phyloP scores from a whole-genome alignment of 2,888 invertebrate species.

The Calameuta pallipes region DNA sequence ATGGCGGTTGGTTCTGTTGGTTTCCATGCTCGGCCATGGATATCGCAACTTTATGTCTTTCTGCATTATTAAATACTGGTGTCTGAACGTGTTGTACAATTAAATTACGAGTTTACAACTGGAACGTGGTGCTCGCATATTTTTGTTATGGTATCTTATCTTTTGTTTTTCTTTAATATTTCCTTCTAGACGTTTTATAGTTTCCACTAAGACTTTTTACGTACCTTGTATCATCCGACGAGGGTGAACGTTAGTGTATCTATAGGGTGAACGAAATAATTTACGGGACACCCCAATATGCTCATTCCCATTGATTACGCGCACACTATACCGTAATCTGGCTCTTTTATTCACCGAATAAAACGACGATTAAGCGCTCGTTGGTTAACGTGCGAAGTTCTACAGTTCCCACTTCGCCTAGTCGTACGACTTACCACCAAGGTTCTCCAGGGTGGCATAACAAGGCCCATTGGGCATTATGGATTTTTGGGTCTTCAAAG shows the following conservation, averaged over 20 bases:
- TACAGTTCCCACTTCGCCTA: slow-evolving; percentile 21
- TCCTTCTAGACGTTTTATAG: background rate
- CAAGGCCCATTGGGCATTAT: slow-evolving; percentile 2
- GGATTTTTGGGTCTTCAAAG: background rate
- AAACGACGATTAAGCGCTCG: slow-evolving; percentile 36
- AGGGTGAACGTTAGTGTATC: background rate
- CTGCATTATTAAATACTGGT: slow-evolving; percentile 34
- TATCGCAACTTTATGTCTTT: slow-evolving; percentile 48
- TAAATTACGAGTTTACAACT: slow-evolving; percentile 39
- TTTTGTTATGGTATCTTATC: background rate
- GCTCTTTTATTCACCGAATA: background rate
- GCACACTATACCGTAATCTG: background rate
- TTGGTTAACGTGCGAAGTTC: slow-evolving; percentile 37
- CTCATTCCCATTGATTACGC: background rate
- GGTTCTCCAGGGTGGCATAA: background rate
- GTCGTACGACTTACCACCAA: slow-evolving; percentile 9
- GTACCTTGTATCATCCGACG: background rate
- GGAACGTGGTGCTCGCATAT: background rate
- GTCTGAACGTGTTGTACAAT: slow-evolving; percentile 33
- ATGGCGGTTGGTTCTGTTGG: slow-evolving; percentile 3
- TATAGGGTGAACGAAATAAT: background rate
- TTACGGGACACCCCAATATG: background rate
- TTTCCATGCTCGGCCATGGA: background rate
- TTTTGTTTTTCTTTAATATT: background rate
- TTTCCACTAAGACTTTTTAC: slow-evolving; percentile 1